A percentile compares a stretch with the other conserved stretches of the same genome.
These are phyloP conservation scores for Penaeus chinensis DNA, from an alignment of 1,140 invertebrate species.

Conservation along the genomic window DNA sequence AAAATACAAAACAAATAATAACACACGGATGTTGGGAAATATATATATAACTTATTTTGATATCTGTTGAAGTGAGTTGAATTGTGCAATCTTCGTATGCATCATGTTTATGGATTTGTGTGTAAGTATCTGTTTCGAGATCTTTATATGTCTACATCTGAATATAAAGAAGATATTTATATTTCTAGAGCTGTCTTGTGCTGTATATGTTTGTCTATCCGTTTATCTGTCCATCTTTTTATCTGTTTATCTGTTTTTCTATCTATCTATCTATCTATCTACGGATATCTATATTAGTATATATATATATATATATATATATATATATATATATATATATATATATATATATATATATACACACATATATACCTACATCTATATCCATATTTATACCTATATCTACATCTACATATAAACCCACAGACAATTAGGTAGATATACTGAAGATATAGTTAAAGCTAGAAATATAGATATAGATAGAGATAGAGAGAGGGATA, in stretches of 20 bases:
- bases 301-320: constrained; percentile 27
- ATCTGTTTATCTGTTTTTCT: background rate
- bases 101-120: no score
- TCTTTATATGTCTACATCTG: no score
- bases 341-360: constrained; percentile 28
- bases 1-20: no score
- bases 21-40: no score
- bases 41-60: no score
- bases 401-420: constrained; percentile 23
- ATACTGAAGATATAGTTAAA: background rate
- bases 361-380: constrained; percentile 5
- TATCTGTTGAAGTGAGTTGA: no score
- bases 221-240: no score
- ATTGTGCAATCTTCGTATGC: no score
- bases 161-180: no score
- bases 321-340: constrained; percentile 12
- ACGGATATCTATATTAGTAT: constrained; percentile 2
- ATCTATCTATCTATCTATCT: background rate
- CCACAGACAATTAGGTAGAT: background rate
- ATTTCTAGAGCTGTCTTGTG: no score
- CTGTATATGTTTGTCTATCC: no score
- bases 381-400: constrained; percentile 25
- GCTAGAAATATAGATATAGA: background rate
- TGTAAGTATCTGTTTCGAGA: no score
- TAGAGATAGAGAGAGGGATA: background rate